Evolutionary conservation across 1,140 invertebrate genomes (phyloP).

Genomic region (Trichogramma pretiosum): DNA sequence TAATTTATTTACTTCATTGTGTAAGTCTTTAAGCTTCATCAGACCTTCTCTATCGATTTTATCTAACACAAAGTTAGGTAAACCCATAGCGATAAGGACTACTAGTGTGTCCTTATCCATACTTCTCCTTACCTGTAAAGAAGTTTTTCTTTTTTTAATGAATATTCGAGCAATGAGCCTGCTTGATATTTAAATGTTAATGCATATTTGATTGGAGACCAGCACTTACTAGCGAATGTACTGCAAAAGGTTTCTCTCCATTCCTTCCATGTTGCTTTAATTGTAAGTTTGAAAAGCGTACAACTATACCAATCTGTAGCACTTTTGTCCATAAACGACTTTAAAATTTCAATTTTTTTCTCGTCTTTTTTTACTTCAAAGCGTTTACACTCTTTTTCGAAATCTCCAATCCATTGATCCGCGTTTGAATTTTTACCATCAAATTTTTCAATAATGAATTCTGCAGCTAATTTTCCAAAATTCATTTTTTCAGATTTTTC

Average conservation of each 20-base stretch:
- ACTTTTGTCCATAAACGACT: constrained; percentile 6
- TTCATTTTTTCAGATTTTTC: neutral
- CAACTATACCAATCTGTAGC: constrained; percentile 1
- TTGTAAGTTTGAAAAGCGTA: neutral
- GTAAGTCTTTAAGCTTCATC: neutral
- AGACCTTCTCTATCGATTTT: too few species aligned
- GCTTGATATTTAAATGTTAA: neutral
- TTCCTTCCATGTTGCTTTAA: neutral
- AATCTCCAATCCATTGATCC: neutral
- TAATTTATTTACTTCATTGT: neutral
- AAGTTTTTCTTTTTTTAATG: constrained; percentile 1
- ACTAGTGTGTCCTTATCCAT: constrained; percentile 4
- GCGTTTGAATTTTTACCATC: neutral
- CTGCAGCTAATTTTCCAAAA: neutral
- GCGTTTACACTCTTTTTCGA: too few species aligned
- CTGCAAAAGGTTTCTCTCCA: neutral
- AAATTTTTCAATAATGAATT: neutral
- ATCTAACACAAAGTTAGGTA: constrained; percentile 1
- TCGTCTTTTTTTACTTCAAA: neutral
- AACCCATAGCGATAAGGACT: neutral
- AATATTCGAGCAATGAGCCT: constrained; percentile 4
- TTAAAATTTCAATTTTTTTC: constrained; percentile 1
- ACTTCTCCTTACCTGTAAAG: neutral
- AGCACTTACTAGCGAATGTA: neutral
- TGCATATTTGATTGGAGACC: neutral